Conservation (phyloP, 2,113 vertebrate species). For the Campylomormyrus numenius region DNA sequence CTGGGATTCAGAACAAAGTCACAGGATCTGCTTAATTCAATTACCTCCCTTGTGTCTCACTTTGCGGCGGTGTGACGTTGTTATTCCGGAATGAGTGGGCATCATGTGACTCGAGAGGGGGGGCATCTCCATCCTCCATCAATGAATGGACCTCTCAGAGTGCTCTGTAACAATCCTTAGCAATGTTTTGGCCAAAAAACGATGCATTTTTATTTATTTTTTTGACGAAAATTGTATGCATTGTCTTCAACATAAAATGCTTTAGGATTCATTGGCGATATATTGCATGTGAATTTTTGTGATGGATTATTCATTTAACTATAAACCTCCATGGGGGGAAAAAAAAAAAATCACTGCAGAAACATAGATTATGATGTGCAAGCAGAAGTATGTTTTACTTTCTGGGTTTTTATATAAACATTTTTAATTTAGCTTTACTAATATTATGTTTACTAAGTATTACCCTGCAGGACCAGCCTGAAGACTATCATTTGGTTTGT, state of each 20-base stretch:
- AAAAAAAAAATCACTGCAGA: neutral
- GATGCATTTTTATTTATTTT: too few species aligned
- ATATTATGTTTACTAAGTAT: constrained; percentile 9
- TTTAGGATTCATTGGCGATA: neutral
- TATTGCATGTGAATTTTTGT: neutral
- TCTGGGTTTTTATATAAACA: neutral
- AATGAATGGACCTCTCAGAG: neutral
- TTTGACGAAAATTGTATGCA: neutral
- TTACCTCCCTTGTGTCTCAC: constrained; percentile 31
- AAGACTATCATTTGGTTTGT: neutral
- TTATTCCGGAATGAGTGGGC: constrained; percentile 18
- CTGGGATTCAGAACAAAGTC: constrained; percentile 29
- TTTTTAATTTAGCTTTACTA: constrained; percentile 2
- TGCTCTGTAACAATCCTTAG: neutral
- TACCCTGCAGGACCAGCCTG: neutral
- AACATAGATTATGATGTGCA: neutral
- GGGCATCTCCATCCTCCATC: neutral
- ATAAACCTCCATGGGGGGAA: neutral
- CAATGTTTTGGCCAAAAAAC: neutral
- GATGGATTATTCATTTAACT: neutral
- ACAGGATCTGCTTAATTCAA: constrained; percentile 48
- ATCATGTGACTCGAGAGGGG: constrained; percentile 15
- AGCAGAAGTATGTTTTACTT: neutral
- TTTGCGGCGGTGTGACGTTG: neutral
- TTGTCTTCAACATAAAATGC: neutral